A percentile compares a stretch with the other conserved stretches of the same genome.
phyloP scores from a whole-genome alignment of 1,140 invertebrate genomes.

The Tribolium castaneum region DNA sequence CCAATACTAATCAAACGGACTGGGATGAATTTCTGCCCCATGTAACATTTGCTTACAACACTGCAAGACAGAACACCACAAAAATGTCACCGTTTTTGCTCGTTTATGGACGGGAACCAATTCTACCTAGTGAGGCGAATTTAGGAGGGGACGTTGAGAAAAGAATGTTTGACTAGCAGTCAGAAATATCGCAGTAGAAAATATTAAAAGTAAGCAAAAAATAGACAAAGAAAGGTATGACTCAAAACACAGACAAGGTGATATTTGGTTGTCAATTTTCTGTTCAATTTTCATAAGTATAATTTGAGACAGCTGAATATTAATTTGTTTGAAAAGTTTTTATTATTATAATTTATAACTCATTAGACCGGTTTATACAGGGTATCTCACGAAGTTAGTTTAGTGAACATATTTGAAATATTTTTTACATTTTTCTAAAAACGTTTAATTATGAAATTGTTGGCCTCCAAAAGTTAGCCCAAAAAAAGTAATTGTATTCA shows the following conservation, averaged over 20 bases:
- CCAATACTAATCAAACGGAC: conserved; percentile 47
- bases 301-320: no score
- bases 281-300: no score
- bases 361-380: no score
- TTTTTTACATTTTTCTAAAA: no score
- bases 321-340: no score
- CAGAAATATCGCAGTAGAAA: conserved; percentile 38
- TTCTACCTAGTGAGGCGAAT: conserved; percentile 47
- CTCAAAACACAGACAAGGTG: conserved; percentile 44
- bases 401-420: no score
- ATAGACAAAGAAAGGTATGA: conserved; percentile 44
- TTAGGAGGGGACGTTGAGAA: conserved; percentile 10
- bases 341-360: no score
- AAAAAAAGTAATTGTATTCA: no score
- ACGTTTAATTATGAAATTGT: no score
- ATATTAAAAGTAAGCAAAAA: conserved; percentile 39
- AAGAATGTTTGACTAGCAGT: conserved; percentile 25
- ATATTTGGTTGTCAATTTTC: no score
- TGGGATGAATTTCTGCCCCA: conserved; percentile 48
- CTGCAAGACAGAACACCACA: conserved; percentile 45
- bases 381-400: no score
- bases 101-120: conserved; percentile 48
- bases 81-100: conserved; percentile 44
- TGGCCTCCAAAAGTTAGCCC: no score
- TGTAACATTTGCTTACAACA: conserved; percentile 53